Evolutionary conservation across 2,888 invertebrate species (phyloP).

Genomic region (Strigamia transsilvanica): DNA sequence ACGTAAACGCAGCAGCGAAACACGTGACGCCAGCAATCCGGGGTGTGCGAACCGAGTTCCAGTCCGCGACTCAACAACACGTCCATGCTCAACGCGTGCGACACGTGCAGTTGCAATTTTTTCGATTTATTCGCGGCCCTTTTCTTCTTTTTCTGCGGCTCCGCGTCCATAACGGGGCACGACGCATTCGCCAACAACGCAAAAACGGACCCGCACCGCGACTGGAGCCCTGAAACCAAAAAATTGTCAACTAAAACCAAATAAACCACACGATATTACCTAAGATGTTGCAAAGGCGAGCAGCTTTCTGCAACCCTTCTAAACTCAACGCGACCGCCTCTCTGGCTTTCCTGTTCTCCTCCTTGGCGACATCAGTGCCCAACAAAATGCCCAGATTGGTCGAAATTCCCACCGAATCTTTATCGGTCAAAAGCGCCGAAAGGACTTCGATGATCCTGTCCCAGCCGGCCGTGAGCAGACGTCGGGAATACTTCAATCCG

Average conservation of each 20-base stretch:
- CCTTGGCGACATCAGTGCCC: slow-evolving; percentile 65
- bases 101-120: slow-evolving; percentile 62
- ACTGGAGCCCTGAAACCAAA: slow-evolving; percentile 74
- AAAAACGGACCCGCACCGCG: slow-evolving; percentile 88
- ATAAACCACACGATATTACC: slow-evolving; percentile 63
- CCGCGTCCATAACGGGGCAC: slow-evolving; percentile 73
- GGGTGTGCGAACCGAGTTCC: slow-evolving; percentile 89
- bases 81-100: slow-evolving; percentile 91
- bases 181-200: slow-evolving; percentile 86
- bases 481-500: slow-evolving; percentile 64
- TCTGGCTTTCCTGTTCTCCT: slow-evolving; percentile 68
- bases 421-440: slow-evolving; percentile 75
- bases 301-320: slow-evolving; percentile 90
- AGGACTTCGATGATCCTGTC: slow-evolving; percentile 87
- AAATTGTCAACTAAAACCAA: not conserved
- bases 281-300: slow-evolving; percentile 85
- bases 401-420: slow-evolving; percentile 65
- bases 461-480: slow-evolving; percentile 90
- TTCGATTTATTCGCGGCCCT: slow-evolving; percentile 56
- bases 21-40: slow-evolving; percentile 95
- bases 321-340: slow-evolving; percentile 87
- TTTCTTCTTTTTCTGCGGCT: slow-evolving; percentile 56
- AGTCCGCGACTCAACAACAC: slow-evolving; percentile 86
- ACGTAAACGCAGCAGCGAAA: slow-evolving; percentile 93
- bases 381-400: slow-evolving; percentile 65